Base-by-base conservation (phyloP, 2,888 invertebrate genomes). In the Synanthedon tipuliformis region DNA sequence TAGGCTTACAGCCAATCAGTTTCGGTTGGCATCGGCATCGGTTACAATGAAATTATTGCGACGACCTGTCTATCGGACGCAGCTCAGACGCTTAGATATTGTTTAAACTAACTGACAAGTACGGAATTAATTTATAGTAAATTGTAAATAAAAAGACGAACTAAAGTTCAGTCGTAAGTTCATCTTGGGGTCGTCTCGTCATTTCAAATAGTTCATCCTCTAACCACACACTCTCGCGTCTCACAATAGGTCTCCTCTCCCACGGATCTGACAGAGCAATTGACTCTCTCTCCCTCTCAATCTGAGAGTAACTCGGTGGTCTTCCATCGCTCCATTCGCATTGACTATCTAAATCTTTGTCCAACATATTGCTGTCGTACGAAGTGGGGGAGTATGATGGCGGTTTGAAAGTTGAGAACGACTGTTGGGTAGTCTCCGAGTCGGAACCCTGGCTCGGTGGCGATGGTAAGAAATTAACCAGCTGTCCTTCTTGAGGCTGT, bases 161-260 rank as follows among this genome's bases (percentile, higher is more conserved):
- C 82, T 87, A 95, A 78, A 94, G 89, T 89, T 95, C 95, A 67
- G 95, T 95, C 68, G 95, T 95, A 64, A 95, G 93, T 85, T 95
- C 95, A 80, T 95, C 95, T 82, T 95, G 95, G 51, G 95, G 95
- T 67, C 95, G 89, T 77, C 94, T 93, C 55, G 94, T 94, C 76
- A 95, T 89, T 72, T 94, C 93, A 65, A 93, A 92, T 71, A 94
- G 93, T 78, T 95, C 95, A 68, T 95, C 93, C 68, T 93, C 94
- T 55, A 93, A 77, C 90, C 92, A 92, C 51, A 92, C 88, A 53
- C 91, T 90, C 67, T 90, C 84, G 52, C 88, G 70, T 53, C 86
- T 75, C 10, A 86, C 86, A 57, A 86, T 82, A 34, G 83, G 81
- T 61, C 88, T 75, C 56, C 88, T 78, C 64, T 88, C 86, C 87